Conservation (phyloP, 2,888 invertebrate species). For the Eupithecia subfuscata region DNA sequence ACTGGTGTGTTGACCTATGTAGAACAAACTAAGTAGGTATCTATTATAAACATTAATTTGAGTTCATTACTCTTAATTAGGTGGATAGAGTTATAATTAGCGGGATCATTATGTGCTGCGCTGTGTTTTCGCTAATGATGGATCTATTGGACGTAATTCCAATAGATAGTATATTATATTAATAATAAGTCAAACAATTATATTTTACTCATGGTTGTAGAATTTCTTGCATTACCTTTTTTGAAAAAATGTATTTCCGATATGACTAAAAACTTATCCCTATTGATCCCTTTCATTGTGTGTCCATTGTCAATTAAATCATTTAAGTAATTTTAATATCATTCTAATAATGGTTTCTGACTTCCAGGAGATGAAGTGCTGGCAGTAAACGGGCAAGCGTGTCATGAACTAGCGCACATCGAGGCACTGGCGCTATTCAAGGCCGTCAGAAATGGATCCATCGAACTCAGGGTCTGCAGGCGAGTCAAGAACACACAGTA, state of each 20-base stretch:
- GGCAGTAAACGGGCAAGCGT: conserved; percentile 91
- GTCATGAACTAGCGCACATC: conserved; percentile 91
- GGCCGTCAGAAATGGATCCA: conserved; percentile 89
- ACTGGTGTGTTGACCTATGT: conserved; percentile 14
- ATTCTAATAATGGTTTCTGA: neutral
- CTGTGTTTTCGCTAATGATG: neutral
- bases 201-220: too few species aligned
- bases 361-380: conserved; percentile 90
- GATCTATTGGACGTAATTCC: neutral
- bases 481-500: conserved; percentile 79
- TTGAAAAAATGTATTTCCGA: too few species aligned
- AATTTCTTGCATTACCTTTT: too few species aligned
- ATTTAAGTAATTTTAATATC: neutral
- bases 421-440: conserved; percentile 92
- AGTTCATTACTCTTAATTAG: conserved; percentile 24
- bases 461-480: conserved; percentile 89
- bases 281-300: neutral
- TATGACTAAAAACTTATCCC: neutral
- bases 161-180: too few species aligned
- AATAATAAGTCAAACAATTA: too few species aligned
- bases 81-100: conserved; percentile 20
- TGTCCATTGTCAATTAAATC: neutral
- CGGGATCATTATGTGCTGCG: conserved; percentile 1
- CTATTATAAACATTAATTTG: conserved; percentile 22
- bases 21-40: neutral